Conservation (phyloP, 2,113 vertebrate genomes). For the Peromyscus maniculatus region DNA sequence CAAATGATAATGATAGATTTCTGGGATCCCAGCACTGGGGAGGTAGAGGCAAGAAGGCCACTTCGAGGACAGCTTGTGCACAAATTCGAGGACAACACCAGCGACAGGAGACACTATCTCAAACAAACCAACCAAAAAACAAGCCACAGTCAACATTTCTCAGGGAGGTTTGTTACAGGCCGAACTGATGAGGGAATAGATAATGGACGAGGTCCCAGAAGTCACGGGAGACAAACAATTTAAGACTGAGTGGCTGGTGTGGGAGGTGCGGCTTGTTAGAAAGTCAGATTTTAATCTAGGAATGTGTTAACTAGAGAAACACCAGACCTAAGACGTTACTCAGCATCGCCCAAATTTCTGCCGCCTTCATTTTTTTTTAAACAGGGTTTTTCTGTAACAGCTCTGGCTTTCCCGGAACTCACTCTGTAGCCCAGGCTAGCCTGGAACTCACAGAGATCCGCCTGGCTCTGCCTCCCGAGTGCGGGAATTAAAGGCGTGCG, state of each 20-base stretch:
- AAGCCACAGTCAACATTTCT: background rate
- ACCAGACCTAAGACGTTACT: background rate
- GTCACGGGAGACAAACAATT: background rate
- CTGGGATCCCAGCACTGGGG: background rate
- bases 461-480: background rate
- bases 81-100: background rate
- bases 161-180: background rate
- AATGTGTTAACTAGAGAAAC: background rate
- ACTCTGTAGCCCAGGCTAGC: background rate
- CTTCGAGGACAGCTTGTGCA: background rate
- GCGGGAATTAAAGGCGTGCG: background rate
- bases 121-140: background rate
- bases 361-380: background rate
- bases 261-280: background rate
- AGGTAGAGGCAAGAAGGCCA: background rate
- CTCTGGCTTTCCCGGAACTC: background rate
- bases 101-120: background rate
- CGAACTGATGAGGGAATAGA: background rate
- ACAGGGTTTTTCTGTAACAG: background rate
- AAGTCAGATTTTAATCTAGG: background rate
- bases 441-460: background rate
- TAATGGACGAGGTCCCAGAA: background rate
- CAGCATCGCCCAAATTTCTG: background rate
- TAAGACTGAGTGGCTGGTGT: background rate
- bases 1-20: background rate